Conservation (phyloP, 37 sponge, comb jelly and placozoan genomes). For the Halisarca cf. caerulea region DNA sequence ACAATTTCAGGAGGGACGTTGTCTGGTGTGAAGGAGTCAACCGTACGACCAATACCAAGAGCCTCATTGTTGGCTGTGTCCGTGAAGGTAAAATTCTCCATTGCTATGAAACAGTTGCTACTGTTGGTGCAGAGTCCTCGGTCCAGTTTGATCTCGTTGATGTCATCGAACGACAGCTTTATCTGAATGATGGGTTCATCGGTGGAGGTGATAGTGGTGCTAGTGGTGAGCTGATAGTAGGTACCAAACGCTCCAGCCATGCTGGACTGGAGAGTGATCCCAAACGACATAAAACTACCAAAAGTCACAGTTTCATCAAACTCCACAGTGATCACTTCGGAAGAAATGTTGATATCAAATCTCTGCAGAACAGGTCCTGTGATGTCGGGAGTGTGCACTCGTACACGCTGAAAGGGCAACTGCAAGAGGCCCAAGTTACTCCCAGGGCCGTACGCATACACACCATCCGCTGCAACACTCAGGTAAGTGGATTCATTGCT, state of each 20-base stretch:
- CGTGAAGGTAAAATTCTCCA: conserved; percentile 37
- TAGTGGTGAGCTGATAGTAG: conserved; percentile 37
- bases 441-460: conserved; percentile 47
- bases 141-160: conserved; percentile 76
- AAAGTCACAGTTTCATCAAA: conserved; percentile 84
- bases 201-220: conserved; percentile 16
- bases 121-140: conserved; percentile 54
- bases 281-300: conserved; percentile 41
- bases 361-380: conserved; percentile 57
- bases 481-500: conserved; percentile 67
- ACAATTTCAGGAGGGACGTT: conserved; percentile 46
- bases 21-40: conserved; percentile 64
- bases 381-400: conserved; percentile 40
- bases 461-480: conserved; percentile 52
- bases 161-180: conserved; percentile 48
- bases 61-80: conserved; percentile 83
- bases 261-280: conserved; percentile 44
- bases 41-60: conserved; percentile 18
- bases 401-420: background rate
- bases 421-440: background rate
- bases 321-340: conserved; percentile 48
- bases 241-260: background rate
- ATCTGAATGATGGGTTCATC: conserved; percentile 51
- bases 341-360: conserved; percentile 68
- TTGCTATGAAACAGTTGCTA: conserved; percentile 58